These are phyloP conservation scores for Nymphicus hollandicus DNA, from an alignment of 2,113 vertebrate genomes.

Conservation along the genomic window DNA sequence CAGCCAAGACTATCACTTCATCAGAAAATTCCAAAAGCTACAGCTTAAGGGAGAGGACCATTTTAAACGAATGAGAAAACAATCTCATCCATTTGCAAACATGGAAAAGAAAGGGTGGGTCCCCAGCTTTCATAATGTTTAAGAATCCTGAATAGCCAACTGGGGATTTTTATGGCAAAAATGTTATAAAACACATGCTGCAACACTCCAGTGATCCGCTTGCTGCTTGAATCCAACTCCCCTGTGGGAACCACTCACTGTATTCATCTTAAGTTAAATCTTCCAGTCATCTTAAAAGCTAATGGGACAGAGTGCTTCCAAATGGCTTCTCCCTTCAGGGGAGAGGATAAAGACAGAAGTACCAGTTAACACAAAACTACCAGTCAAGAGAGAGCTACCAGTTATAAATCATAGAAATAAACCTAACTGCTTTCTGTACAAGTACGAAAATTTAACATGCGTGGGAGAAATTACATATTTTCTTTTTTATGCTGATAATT, in stretches of 20 bases:
- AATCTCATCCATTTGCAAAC: neutral
- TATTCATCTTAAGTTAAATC: neutral
- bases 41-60: neutral
- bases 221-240: neutral
- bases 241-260: neutral
- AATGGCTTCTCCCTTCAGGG: neutral
- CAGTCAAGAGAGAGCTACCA: neutral
- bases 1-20: neutral
- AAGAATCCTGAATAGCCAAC: neutral
- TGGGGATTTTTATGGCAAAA: neutral
- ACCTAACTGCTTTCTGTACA: neutral
- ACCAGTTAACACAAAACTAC: neutral
- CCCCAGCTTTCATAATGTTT: neutral
- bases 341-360: neutral
- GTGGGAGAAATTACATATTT: neutral
- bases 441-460: rapidly evolving
- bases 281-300: conserved; percentile 3
- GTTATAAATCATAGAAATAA: neutral
- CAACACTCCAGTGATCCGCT: neutral
- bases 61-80: neutral
- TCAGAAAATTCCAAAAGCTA: neutral
- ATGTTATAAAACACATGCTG: neutral
- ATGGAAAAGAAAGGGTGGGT: neutral
- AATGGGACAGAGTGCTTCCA: conserved; percentile 10
- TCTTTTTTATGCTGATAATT: neutral